Evolutionary conservation across 1,140 invertebrate species (phyloP).

Genomic region (Carcinoscorpius rotundicauda): DNA sequence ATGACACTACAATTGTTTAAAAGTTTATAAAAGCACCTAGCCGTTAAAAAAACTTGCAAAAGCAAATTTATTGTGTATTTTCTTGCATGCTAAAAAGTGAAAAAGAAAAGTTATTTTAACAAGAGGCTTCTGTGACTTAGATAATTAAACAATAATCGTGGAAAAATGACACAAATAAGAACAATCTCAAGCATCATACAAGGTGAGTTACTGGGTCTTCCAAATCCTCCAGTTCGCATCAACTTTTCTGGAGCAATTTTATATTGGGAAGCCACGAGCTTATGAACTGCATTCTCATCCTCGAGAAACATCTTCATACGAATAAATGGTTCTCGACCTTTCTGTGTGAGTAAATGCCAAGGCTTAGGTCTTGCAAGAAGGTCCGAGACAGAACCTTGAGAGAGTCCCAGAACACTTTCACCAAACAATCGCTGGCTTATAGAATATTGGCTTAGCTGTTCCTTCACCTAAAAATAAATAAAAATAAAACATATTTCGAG

Average conservation of each 20-base stretch:
- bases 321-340: conserved; percentile 92
- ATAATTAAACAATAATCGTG: no score
- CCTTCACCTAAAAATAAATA: conserved; percentile 57
- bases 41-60: no score
- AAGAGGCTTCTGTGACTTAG: no score
- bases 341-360: conserved; percentile 95
- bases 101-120: no score
- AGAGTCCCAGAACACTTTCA: conserved; percentile 90
- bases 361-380: conserved; percentile 86
- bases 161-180: no score
- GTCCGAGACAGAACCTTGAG: conserved; percentile 91
- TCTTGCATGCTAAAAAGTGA: no score
- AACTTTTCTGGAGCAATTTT: conserved; percentile 93
- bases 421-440: conserved; percentile 97
- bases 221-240: conserved; percentile 83
- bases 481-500: no score
- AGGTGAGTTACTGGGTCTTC: conserved; percentile 26
- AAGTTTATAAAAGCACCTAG: no score
- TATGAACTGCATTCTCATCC: conserved; percentile 92
- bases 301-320: conserved; percentile 97
- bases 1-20: no score
- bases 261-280: conserved; percentile 90
- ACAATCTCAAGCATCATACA: neutral
- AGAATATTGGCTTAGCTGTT: conserved; percentile 93
- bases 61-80: no score